A percentile compares a stretch with the other conserved stretches of the same genome.
Evolutionary conservation across 2,113 vertebrate genomes (phyloP).

Genomic region (Recurvirostra avosetta): DNA sequence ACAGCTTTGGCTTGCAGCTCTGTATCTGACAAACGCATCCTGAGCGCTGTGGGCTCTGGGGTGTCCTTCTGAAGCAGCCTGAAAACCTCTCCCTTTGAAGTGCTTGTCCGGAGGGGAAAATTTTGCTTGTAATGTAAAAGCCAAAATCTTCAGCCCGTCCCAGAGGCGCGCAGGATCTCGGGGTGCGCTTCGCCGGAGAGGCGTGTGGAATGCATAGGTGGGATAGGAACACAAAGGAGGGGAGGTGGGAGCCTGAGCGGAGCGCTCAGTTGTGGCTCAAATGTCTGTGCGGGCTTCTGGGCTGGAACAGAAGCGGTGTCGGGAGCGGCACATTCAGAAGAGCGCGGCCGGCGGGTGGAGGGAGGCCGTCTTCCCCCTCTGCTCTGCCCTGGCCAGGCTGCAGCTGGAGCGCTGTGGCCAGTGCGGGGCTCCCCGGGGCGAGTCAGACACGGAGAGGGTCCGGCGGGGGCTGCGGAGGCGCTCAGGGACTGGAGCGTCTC

Average conservation of each 20-base stretch:
- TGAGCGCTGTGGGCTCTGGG: rapidly evolving
- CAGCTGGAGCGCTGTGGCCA: too few relatives aligned
- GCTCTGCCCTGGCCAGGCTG: too few relatives aligned
- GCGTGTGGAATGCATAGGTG: rapidly evolving
- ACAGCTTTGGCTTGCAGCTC: background rate
- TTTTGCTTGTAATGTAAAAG: rapidly evolving
- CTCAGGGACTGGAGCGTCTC: too few relatives aligned
- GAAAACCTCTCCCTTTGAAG: background rate
- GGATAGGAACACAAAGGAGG: rapidly evolving
- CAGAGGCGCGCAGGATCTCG: background rate
- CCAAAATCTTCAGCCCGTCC: background rate
- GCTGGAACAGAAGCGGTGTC: background rate
- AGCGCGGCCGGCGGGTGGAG: background rate
- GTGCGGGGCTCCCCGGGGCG: too few relatives aligned
- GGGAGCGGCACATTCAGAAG: background rate
- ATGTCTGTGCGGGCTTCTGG: too few relatives aligned
- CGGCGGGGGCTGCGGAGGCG: too few relatives aligned
- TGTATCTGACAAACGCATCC: background rate
- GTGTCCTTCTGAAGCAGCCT: background rate
- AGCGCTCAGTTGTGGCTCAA: background rate
- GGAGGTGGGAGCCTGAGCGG: background rate
- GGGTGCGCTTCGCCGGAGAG: too few relatives aligned
- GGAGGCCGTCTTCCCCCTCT: too few relatives aligned
- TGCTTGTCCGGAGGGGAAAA: background rate
- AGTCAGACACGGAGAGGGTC: too few relatives aligned